Percentiles rank a stretch among this genome's conserved stretches.
These are phyloP conservation scores for Diadegma fenestrale DNA, from an alignment of 2,888 invertebrate genomes.

Conservation along the genomic window DNA sequence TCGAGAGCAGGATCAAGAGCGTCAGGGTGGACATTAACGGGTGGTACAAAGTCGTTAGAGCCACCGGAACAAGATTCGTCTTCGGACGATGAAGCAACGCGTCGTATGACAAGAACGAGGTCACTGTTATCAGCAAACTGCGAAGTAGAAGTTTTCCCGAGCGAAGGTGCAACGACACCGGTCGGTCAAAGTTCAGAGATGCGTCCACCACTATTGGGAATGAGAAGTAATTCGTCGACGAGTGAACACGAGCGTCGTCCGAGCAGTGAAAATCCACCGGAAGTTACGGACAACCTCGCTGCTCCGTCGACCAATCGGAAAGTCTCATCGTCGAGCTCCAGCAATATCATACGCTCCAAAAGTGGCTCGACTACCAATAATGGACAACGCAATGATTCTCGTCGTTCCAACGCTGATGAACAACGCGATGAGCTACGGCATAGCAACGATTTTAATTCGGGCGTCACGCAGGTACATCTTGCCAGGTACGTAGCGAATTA, in stretches of 20 bases:
- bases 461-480: slow-evolving; percentile 77
- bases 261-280: slow-evolving; percentile 53
- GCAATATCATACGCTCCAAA: slow-evolving; percentile 44
- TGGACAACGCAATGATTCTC: slow-evolving; percentile 23
- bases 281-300: slow-evolving; percentile 20
- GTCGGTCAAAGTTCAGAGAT: slow-evolving; percentile 14
- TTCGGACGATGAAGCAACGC: slow-evolving; percentile 76
- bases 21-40: slow-evolving; percentile 74
- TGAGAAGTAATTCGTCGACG: slow-evolving; percentile 56
- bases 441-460: slow-evolving; percentile 64
- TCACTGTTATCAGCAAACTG: slow-evolving; percentile 64
- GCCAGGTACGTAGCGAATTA: slow-evolving; percentile 75
- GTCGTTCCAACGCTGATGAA: slow-evolving; percentile 46
- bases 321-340: slow-evolving; percentile 41
- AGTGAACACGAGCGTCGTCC: slow-evolving; percentile 60
- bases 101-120: slow-evolving; percentile 62
- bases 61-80: slow-evolving; percentile 78
- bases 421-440: slow-evolving; percentile 22
- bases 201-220: slow-evolving; percentile 34
- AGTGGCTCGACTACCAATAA: slow-evolving; percentile 36
- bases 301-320: slow-evolving; percentile 35
- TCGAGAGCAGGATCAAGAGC: slow-evolving; percentile 68
- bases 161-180: slow-evolving; percentile 53
- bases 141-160: slow-evolving; percentile 45
- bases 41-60: slow-evolving; percentile 65